Evolutionary conservation across 2,888 invertebrate species (phyloP).

Genomic region (Ornithoptera priamus): DNA sequence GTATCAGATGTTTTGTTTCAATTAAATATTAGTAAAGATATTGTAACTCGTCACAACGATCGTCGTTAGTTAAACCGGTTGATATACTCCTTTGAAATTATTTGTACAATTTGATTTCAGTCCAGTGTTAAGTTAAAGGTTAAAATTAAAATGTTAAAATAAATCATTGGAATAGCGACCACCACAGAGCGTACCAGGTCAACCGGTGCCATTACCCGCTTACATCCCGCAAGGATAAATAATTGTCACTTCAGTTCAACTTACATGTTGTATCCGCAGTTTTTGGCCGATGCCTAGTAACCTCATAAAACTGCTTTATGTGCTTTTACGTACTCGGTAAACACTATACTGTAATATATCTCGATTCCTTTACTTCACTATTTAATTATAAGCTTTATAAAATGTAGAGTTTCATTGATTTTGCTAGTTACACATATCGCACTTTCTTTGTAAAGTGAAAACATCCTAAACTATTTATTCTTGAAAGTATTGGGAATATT

Average conservation of each 20-base stretch:
- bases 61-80: too few species aligned
- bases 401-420: too few species aligned
- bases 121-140: constrained; percentile 10
- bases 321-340: constrained; percentile 4
- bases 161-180: constrained; percentile 17
- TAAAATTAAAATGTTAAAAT: constrained; percentile 12
- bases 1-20: too few species aligned
- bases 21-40: too few species aligned
- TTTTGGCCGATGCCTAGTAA: constrained; percentile 16
- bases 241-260: constrained; percentile 26
- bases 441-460: too few species aligned
- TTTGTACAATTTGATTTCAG: background rate
- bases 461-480: too few species aligned
- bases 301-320: constrained; percentile 21
- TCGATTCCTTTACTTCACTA: background rate
- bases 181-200: constrained; percentile 13
- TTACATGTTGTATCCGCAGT: constrained; percentile 20
- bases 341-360: background rate
- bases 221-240: constrained; percentile 20
- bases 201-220: background rate
- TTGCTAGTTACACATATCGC: too few species aligned
- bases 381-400: background rate
- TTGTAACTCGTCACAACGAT: too few species aligned
- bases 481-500: too few species aligned
- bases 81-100: background rate